phyloP scores from a whole-genome alignment of 1,140 invertebrate genomes.

The Aleiodes sp. region DNA sequence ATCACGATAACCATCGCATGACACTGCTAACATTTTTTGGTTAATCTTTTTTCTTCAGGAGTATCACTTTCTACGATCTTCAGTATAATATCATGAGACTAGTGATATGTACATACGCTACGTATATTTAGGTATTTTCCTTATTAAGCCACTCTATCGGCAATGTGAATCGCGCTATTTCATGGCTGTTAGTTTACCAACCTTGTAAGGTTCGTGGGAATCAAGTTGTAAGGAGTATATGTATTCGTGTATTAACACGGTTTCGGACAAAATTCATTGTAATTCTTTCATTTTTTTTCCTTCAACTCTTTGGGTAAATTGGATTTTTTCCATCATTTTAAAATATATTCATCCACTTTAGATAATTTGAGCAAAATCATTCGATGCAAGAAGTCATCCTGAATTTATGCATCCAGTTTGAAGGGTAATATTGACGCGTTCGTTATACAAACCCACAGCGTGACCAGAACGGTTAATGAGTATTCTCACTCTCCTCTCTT shows the following conservation, averaged over 20 bases:
- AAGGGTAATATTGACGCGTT: conserved; percentile 12
- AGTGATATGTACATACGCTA: background rate
- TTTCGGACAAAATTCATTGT: background rate
- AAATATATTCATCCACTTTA: background rate
- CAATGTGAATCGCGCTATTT: conserved; percentile 38
- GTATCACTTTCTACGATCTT: background rate
- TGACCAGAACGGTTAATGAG: conserved; percentile 34
- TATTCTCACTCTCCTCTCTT: background rate
- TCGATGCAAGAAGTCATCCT: background rate
- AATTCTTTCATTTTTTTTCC: background rate
- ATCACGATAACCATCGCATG: conserved; percentile 20
- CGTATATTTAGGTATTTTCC: conserved; percentile 20
- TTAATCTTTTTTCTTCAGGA: background rate
- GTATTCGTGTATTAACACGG: conserved; percentile 12
- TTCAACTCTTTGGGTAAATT: too few species aligned
- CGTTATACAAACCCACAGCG: conserved; percentile 16
- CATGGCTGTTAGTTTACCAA: conserved; percentile 35
- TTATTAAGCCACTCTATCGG: conserved; percentile 44
- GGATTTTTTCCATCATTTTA: too few species aligned
- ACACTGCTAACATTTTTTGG: background rate
- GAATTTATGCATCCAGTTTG: background rate
- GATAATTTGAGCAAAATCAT: background rate
- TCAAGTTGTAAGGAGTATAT: conserved; percentile 36
- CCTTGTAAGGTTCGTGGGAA: conserved; percentile 46
- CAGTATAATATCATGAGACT: background rate